phyloP scores from a whole-genome alignment of 2,888 invertebrate genomes.

The Anorthoa munda region DNA sequence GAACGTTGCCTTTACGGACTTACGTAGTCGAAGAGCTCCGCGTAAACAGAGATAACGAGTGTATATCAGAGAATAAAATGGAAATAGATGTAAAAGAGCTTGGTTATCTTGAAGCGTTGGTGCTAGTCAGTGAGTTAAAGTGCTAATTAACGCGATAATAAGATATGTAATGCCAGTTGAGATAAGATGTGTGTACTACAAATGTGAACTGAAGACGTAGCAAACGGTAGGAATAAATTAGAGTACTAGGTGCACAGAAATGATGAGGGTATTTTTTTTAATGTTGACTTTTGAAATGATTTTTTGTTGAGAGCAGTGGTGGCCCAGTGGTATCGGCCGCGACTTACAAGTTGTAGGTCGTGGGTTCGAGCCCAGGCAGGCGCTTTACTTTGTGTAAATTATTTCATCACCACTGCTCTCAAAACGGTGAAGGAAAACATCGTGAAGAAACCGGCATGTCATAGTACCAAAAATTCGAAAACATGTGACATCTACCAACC shows the following conservation, averaged over 20 bases:
- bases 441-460: too few species aligned
- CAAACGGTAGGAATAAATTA: slow-evolving; percentile 13
- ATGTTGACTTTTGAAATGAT: background rate
- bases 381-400: too few species aligned
- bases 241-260: background rate
- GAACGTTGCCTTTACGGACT: slow-evolving; percentile 35
- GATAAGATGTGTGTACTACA: slow-evolving; percentile 42
- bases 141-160: slow-evolving; percentile 47
- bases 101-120: slow-evolving; percentile 42
- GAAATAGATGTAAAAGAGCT: slow-evolving; percentile 60
- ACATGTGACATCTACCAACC: too few species aligned
- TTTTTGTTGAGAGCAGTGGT: too few species aligned
- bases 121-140: slow-evolving; percentile 32
- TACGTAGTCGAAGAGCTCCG: slow-evolving; percentile 41
- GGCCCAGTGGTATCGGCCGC: too few species aligned
- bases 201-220: slow-evolving; percentile 7
- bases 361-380: too few species aligned
- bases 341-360: too few species aligned
- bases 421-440: too few species aligned
- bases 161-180: slow-evolving; percentile 32
- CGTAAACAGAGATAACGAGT: slow-evolving; percentile 48
- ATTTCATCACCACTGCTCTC: too few species aligned
- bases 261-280: background rate
- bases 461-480: too few species aligned
- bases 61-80: slow-evolving; percentile 56